Conservation (phyloP, 1,140 invertebrate species). For the Tetramorium alpestre region DNA sequence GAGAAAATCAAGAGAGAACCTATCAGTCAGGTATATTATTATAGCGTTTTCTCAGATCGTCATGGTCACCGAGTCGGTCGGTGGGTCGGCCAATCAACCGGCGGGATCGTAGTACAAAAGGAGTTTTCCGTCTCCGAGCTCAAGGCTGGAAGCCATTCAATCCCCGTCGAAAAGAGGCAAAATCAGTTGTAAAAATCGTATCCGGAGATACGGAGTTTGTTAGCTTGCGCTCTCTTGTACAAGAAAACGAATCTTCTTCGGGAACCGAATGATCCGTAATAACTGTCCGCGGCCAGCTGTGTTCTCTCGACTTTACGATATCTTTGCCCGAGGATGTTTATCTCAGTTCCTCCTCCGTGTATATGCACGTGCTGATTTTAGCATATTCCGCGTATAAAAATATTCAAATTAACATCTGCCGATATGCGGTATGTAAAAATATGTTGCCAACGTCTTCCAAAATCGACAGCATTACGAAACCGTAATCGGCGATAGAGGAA, state of each 20-base stretch:
- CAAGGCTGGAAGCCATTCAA: slow-evolving; percentile 60
- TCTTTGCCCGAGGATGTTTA: slow-evolving; percentile 34
- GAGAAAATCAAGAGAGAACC: slow-evolving; percentile 73
- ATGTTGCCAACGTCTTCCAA: background rate
- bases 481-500: slow-evolving; percentile 5
- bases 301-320: slow-evolving; percentile 56
- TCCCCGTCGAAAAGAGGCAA: slow-evolving; percentile 48
- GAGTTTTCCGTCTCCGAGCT: slow-evolving; percentile 63
- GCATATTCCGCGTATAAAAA: slow-evolving; percentile 28
- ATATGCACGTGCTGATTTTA: background rate
- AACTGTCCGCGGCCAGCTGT: slow-evolving; percentile 57
- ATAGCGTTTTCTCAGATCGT: slow-evolving; percentile 62
- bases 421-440: background rate
- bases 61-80: slow-evolving; percentile 54
- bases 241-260: slow-evolving; percentile 49
- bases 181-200: slow-evolving; percentile 43
- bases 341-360: background rate
- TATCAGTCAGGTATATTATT: slow-evolving; percentile 57
- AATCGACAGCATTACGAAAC: slow-evolving; percentile 29
- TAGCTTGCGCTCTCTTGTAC: background rate
- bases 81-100: slow-evolving; percentile 53
- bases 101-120: slow-evolving; percentile 26
- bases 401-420: slow-evolving; percentile 54
- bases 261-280: slow-evolving; percentile 61
- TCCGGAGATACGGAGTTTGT: slow-evolving; percentile 38